Conservation (phyloP, 2,888 invertebrate species). For the Drosophila nigritarsus region DNA sequence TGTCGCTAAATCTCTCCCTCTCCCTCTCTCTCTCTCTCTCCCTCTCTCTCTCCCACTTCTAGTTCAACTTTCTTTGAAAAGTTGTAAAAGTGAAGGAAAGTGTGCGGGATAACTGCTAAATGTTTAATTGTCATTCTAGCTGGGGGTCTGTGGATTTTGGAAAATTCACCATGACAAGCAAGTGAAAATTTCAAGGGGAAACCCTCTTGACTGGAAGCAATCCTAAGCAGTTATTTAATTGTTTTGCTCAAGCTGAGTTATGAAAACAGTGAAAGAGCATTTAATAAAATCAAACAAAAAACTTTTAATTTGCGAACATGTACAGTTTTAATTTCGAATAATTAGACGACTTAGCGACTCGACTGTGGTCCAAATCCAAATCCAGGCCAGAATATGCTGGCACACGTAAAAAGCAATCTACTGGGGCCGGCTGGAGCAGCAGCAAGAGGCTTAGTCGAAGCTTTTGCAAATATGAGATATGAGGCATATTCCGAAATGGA, state of each 20-base stretch:
- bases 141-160: background rate
- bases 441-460: slow-evolving; percentile 21
- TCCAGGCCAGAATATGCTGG: slow-evolving; percentile 22
- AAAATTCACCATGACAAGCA: background rate
- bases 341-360: slow-evolving; percentile 31
- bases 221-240: background rate
- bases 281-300: background rate
- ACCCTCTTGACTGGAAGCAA: background rate
- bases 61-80: background rate
- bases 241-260: background rate
- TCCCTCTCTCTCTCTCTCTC: background rate
- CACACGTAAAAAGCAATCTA: slow-evolving; percentile 27
- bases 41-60: background rate
- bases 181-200: background rate
- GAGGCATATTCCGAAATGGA: slow-evolving; percentile 24
- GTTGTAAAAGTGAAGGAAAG: background rate
- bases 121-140: background rate
- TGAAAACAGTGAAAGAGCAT: background rate
- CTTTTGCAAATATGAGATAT: slow-evolving; percentile 27
- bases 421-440: background rate
- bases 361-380: slow-evolving; percentile 7
- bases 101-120: background rate
- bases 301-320: background rate
- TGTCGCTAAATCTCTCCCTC: background rate
- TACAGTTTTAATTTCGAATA: slow-evolving; percentile 31